Evolutionary conservation across 2,797 vertebrate species (phyloP).

Genomic region (Pseudocheirus occidentalis): DNA sequence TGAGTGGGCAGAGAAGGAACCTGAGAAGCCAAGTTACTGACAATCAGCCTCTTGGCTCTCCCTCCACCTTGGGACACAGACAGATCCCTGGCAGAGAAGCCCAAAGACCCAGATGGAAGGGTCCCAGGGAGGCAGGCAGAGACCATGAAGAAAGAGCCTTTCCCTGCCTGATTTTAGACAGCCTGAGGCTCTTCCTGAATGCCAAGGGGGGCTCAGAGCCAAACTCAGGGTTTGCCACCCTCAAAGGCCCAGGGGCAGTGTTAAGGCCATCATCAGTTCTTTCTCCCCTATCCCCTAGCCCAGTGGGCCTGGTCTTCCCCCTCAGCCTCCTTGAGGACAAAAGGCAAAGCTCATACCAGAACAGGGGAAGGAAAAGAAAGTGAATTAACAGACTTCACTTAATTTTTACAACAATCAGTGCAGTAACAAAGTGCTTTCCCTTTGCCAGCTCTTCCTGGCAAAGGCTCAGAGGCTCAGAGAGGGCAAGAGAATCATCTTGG

Average conservation of each 20-base stretch:
- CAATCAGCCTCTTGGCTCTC: background rate
- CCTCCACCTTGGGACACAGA: background rate
- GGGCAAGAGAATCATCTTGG: too few relatives aligned
- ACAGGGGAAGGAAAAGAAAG: too few relatives aligned
- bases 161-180: background rate
- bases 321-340: background rate
- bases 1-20: background rate
- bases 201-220: too few relatives aligned
- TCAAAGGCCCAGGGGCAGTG: too few relatives aligned
- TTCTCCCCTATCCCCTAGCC: background rate
- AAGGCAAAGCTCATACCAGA: too few relatives aligned
- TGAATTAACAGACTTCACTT: too few relatives aligned
- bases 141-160: background rate
- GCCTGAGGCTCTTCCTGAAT: background rate
- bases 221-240: too few relatives aligned
- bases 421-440: too few relatives aligned
- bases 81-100: background rate
- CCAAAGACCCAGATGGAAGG: background rate
- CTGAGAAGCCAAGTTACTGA: background rate
- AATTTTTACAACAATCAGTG: too few relatives aligned
- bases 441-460: too few relatives aligned
- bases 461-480: too few relatives aligned
- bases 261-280: too few relatives aligned
- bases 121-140: background rate
- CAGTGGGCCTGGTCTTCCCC: background rate